Conservation (phyloP, 2,888 invertebrate genomes). For the Catocala sponsa region DNA sequence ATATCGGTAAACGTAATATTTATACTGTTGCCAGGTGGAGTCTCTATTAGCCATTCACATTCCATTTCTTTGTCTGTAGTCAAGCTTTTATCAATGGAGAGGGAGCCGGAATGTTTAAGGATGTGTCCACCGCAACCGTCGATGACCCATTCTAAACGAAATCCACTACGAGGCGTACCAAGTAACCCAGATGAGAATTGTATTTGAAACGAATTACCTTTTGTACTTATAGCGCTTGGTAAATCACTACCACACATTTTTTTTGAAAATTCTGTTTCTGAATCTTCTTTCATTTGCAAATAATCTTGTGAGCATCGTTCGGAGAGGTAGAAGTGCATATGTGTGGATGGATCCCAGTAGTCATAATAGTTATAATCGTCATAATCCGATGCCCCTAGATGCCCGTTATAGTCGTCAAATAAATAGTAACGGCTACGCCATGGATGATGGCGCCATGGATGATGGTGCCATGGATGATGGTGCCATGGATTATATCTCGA, state of each 20-base stretch:
- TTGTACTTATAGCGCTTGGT: constrained; percentile 87
- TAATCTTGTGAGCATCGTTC: constrained; percentile 80
- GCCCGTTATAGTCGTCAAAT: no score
- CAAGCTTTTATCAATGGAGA: constrained; percentile 90
- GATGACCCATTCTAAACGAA: constrained; percentile 94
- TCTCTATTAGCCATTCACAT: constrained; percentile 94
- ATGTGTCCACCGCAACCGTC: constrained; percentile 93
- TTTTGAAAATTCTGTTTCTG: constrained; percentile 67
- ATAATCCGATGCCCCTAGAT: no score
- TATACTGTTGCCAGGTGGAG: constrained; percentile 90
- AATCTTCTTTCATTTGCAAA: constrained; percentile 81
- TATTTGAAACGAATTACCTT: constrained; percentile 88
- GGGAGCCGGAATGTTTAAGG: constrained; percentile 81
- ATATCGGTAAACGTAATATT: constrained; percentile 90
- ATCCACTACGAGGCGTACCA: constrained; percentile 87
- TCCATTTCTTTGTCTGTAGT: constrained; percentile 86
- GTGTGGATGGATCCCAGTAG: no score
- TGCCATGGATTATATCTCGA: no score
- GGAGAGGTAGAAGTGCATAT: no score
- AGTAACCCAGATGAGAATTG: constrained; percentile 89
- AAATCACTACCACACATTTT: constrained; percentile 78
- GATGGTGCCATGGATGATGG: no score
- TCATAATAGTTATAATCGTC: no score
- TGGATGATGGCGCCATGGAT: no score
- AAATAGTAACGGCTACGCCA: no score